A percentile compares a stretch with the other conserved stretches of the same genome.
phyloP scores from a whole-genome alignment of 2,113 vertebrate genomes.

The Hemiscyllium ocellatum region DNA sequence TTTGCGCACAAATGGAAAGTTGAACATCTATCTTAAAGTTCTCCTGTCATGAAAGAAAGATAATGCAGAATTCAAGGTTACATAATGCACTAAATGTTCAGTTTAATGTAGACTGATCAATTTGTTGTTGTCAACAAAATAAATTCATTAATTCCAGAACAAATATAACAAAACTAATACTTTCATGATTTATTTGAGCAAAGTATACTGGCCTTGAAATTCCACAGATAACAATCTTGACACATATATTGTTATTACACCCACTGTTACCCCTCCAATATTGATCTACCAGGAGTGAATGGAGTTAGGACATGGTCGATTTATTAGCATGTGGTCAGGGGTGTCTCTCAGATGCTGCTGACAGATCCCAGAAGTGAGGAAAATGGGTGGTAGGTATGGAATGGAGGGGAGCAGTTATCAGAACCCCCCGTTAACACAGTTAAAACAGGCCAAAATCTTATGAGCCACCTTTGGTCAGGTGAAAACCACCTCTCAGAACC shows the following conservation, averaged over 20 bases:
- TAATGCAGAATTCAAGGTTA: background rate
- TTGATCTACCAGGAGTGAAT: background rate
- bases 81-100: background rate
- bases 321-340: background rate
- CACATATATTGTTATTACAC: background rate
- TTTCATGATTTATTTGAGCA: background rate
- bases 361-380: background rate
- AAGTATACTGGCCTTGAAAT: background rate
- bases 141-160: background rate
- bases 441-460: background rate
- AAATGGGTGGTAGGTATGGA: background rate
- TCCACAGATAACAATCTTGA: background rate
- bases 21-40: background rate
- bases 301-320: background rate
- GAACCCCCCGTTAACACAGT: background rate
- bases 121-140: background rate
- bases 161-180: background rate
- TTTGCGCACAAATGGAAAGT: background rate
- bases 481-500: background rate
- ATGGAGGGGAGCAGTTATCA: background rate
- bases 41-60: background rate
- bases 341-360: background rate
- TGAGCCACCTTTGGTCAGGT: background rate
- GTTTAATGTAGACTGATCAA: background rate
- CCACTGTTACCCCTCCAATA: background rate